Evolutionary conservation across 2,797 vertebrate species (phyloP).

Genomic region (Heliangelus exortis): DNA sequence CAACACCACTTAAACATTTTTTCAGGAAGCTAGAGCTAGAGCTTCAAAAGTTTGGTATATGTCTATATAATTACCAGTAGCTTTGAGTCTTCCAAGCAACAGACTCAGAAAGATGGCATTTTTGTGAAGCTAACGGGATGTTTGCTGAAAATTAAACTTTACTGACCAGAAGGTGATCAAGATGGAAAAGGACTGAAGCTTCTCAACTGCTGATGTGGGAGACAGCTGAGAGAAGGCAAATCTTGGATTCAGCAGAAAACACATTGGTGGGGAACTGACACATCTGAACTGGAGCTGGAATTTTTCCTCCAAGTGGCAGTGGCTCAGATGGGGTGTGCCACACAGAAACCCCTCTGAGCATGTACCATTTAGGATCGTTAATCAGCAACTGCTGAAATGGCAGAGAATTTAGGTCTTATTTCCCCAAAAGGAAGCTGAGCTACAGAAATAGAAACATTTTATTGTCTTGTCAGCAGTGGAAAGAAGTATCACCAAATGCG

Average conservation of each 20-base stretch:
- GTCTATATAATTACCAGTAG: background rate
- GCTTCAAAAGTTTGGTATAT: background rate
- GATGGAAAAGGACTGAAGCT: accelerated
- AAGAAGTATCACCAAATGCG: conserved; percentile 3
- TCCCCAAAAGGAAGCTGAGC: background rate
- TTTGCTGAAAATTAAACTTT: background rate
- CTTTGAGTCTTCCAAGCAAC: background rate
- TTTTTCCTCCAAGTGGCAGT: background rate
- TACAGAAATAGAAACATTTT: conserved; percentile 54
- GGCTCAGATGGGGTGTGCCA: background rate
- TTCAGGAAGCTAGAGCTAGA: background rate
- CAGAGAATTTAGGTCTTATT: conserved; percentile 28
- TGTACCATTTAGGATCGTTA: background rate
- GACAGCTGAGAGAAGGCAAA: background rate
- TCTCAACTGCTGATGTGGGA: background rate
- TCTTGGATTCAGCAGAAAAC: background rate
- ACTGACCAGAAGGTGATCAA: background rate
- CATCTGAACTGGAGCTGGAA: background rate
- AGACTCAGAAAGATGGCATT: background rate
- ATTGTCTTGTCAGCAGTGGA: conserved; percentile 29
- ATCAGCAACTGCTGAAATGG: background rate
- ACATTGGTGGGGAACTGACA: background rate
- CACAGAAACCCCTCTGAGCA: background rate
- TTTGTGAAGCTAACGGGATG: background rate
- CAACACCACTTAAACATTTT: background rate